These are phyloP conservation scores for Oryzias sinensis DNA, from an alignment of 2,797 vertebrate species.

Conservation along the genomic window DNA sequence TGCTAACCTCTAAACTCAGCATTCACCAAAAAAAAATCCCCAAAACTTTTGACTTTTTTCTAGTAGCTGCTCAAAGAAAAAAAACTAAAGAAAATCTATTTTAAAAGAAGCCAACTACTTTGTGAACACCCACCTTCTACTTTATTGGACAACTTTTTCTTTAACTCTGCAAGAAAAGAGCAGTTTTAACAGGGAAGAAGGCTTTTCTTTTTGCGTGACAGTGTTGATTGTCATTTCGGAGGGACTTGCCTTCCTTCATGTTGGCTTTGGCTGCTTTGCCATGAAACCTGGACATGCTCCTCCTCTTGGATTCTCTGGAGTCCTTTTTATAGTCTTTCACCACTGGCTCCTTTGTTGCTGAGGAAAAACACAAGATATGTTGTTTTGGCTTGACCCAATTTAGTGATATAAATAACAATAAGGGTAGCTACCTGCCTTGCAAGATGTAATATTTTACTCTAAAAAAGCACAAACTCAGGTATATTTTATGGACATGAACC, in stretches of 20 bases:
- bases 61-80: no score
- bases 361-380: constrained; percentile 72
- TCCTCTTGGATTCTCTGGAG: constrained; percentile 62
- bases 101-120: no score
- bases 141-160: constrained; percentile 59
- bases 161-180: constrained; percentile 45
- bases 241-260: constrained; percentile 57
- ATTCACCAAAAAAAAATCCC: no score
- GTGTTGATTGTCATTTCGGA: constrained; percentile 1
- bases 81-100: no score
- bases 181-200: neutral
- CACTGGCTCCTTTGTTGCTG: constrained; percentile 60
- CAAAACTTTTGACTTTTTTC: no score
- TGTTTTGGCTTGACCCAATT: constrained; percentile 75
- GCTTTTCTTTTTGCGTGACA: neutral
- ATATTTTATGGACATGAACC: constrained; percentile 25
- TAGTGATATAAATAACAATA: constrained; percentile 74
- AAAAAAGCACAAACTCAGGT: constrained; percentile 52
- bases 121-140: constrained; percentile 65
- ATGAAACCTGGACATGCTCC: constrained; percentile 60
- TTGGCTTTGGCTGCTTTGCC: constrained; percentile 24
- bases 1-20: no score
- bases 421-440: constrained; percentile 52
- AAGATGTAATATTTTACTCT: constrained; percentile 34
- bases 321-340: constrained; percentile 59